These are phyloP conservation scores for Anoplophora glabripennis DNA, from an alignment of 1,140 invertebrate species.

Conservation along the genomic window DNA sequence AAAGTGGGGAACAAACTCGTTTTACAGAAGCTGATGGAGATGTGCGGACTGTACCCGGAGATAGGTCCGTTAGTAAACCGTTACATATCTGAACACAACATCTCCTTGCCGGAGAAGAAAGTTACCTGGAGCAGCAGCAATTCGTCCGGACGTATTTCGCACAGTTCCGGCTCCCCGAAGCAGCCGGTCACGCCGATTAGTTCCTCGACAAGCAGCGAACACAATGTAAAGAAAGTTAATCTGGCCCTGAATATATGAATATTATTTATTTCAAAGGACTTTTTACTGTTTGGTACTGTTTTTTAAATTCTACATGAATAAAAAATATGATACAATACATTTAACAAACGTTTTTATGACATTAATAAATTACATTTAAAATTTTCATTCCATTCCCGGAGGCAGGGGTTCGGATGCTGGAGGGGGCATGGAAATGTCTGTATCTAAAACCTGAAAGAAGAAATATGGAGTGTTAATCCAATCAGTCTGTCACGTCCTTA, in stretches of 20 bases:
- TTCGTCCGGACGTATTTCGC: too few relatives aligned
- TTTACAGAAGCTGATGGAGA: constrained; percentile 46
- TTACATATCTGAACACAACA: constrained; percentile 28
- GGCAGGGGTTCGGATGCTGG: constrained; percentile 29
- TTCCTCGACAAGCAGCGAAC: background rate
- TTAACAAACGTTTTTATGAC: too few relatives aligned
- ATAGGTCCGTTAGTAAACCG: constrained; percentile 34
- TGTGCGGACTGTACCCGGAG: constrained; percentile 40
- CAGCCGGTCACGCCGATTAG: background rate
- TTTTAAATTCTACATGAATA: too few relatives aligned
- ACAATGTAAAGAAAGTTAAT: constrained; percentile 3
- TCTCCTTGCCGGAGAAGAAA: constrained; percentile 30
- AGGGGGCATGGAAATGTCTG: background rate
- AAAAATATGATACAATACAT: too few relatives aligned
- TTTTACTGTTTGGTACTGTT: background rate
- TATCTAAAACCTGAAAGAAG: constrained; percentile 12
- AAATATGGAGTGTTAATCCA: too few relatives aligned
- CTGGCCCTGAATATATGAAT: background rate
- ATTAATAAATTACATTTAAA: background rate
- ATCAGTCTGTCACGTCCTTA: too few relatives aligned
- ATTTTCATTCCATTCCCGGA: constrained; percentile 36
- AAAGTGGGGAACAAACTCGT: constrained; percentile 44
- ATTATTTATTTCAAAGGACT: constrained; percentile 5
- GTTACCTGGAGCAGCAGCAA: background rate
- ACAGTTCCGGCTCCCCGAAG: background rate